A percentile compares a stretch with the other conserved stretches of the same genome.
Evolutionary conservation across 2,113 vertebrate species (phyloP).

Genomic region (Chlorodrepanis virens): DNA sequence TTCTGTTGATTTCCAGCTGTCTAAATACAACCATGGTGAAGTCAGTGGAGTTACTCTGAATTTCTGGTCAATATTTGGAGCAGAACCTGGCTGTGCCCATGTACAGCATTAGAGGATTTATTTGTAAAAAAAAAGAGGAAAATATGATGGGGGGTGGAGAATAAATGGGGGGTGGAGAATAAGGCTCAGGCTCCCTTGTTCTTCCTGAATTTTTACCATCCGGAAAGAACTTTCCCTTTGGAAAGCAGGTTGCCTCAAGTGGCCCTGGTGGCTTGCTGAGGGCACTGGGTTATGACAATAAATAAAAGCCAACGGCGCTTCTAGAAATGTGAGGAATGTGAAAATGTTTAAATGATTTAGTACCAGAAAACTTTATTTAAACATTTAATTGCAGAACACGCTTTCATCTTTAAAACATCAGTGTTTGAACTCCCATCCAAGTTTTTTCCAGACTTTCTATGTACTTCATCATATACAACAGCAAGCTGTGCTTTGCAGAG

Average conservation of each 20-base stretch:
- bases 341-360: constrained; percentile 79
- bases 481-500: not conserved
- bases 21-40: not conserved
- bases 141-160: constrained; percentile 34
- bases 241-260: constrained; percentile 75
- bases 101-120: constrained; percentile 20
- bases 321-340: constrained; percentile 89
- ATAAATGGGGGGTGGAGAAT: not conserved
- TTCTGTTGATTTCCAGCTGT: not conserved
- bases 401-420: constrained; percentile 68
- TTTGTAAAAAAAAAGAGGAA: constrained; percentile 31
- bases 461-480: constrained; percentile 13
- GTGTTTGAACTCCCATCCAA: constrained; percentile 66
- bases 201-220: constrained; percentile 13
- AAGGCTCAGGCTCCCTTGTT: not conserved
- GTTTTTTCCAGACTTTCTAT: constrained; percentile 3
- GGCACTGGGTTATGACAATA: constrained; percentile 89
- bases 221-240: constrained; percentile 47
- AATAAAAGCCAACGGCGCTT: constrained; percentile 81
- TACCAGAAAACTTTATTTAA: constrained; percentile 71
- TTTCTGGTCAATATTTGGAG: not conserved
- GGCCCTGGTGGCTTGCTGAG: constrained; percentile 74
- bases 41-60: not conserved
- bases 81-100: not conserved
- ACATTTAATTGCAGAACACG: constrained; percentile 58